Evolutionary conservation across 2,888 invertebrate genomes (phyloP).

Genomic region (Trichogramma evanescens): DNA sequence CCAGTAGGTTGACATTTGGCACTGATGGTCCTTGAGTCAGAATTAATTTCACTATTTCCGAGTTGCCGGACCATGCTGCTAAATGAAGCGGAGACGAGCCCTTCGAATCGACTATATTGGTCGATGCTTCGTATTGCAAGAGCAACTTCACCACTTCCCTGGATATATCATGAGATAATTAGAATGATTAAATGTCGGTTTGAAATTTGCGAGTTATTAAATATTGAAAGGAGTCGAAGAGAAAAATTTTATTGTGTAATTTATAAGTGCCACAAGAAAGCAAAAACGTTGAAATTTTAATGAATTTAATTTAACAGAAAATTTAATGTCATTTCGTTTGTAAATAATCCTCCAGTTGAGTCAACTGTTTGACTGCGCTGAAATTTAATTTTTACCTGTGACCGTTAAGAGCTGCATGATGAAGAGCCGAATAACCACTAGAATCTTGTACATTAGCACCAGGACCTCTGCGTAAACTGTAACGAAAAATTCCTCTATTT

Average conservation of each 20-base stretch:
- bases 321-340: too few relatives aligned
- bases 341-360: not conserved
- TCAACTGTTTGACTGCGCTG: not conserved
- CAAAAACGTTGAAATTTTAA: too few relatives aligned
- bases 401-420: conserved; percentile 89
- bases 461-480: conserved; percentile 79
- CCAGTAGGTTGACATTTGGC: conserved; percentile 78
- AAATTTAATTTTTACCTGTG: conserved; percentile 63
- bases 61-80: conserved; percentile 90
- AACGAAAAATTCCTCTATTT: conserved; percentile 12
- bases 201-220: not conserved
- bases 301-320: too few relatives aligned
- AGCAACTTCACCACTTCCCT: conserved; percentile 81
- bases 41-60: conserved; percentile 78
- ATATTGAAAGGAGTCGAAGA: not conserved
- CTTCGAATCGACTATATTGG: conserved; percentile 80
- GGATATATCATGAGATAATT: conserved; percentile 23
- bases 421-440: conserved; percentile 87
- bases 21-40: conserved; percentile 74
- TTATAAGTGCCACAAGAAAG: not conserved
- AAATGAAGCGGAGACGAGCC: conserved; percentile 89
- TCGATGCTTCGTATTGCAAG: conserved; percentile 78
- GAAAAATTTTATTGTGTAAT: not conserved
- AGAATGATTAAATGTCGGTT: not conserved
- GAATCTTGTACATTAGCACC: conserved; percentile 90